Evolutionary conservation across 2,797 vertebrate genomes (phyloP).

Genomic region (Pampus argenteus): DNA sequence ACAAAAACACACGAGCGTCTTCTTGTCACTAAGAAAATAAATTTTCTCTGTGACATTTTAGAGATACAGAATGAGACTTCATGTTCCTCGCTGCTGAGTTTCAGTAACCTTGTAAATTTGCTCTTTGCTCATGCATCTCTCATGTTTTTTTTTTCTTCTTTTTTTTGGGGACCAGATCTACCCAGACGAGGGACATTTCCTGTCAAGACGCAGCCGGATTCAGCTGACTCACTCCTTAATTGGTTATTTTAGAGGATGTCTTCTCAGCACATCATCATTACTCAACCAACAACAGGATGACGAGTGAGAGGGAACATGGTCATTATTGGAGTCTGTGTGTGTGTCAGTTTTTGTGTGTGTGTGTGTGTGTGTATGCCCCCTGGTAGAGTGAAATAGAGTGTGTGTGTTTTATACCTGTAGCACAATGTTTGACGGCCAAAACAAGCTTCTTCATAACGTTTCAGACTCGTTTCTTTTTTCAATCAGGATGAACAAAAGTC

Average conservation of each 20-base stretch:
- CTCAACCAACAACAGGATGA: conserved; percentile 91
- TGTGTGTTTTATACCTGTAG: conserved; percentile 68
- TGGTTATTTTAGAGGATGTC: conserved; percentile 93
- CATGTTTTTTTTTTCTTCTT: not conserved
- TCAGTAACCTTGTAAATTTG: not conserved
- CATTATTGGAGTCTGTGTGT: not conserved
- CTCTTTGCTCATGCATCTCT: not conserved
- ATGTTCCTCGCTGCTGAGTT: not conserved
- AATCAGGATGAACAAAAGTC: not conserved
- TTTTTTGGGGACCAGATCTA: conserved; percentile 88
- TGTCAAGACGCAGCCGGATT: conserved; percentile 90
- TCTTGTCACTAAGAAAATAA: too few species aligned
- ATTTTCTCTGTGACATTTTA: too few species aligned
- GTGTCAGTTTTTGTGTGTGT: not conserved
- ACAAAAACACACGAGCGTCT: not conserved
- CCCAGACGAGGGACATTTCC: conserved; percentile 95
- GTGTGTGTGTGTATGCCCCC: conserved; percentile 11
- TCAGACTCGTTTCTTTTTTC: conserved; percentile 30
- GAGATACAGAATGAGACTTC: too few species aligned
- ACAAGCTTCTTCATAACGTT: conserved; percentile 47
- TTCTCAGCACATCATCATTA: conserved; percentile 86
- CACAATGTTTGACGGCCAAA: conserved; percentile 49
- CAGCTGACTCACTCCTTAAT: conserved; percentile 93
- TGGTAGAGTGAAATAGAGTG: conserved; percentile 23
- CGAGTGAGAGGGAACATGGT: conserved; percentile 73